A percentile compares a stretch with the other conserved stretches of the same genome.
These are phyloP conservation scores for Conger conger DNA, from an alignment of 2,113 vertebrate species.

Conservation along the genomic window DNA sequence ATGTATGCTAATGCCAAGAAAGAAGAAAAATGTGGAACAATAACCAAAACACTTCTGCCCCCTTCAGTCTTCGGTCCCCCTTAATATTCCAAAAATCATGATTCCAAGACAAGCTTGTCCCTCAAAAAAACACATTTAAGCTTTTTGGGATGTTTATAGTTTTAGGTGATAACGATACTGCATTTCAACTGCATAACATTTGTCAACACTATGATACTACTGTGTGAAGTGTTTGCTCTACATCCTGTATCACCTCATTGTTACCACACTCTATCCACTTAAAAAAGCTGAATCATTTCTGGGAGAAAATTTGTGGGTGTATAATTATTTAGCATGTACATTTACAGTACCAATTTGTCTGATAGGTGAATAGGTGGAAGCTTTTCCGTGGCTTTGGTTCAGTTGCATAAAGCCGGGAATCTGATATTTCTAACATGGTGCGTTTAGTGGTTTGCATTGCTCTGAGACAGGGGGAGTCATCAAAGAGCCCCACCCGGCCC, in stretches of 20 bases:
- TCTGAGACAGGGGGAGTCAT: not conserved
- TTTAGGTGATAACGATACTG: not conserved
- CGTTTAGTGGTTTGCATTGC: slow-evolving; percentile 31
- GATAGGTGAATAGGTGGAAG: slow-evolving; percentile 8
- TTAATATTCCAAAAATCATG: not conserved
- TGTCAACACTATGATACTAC: not conserved
- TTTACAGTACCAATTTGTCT: slow-evolving; percentile 43
- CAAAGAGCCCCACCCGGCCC: slow-evolving; percentile 28
- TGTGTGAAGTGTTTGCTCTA: not conserved
- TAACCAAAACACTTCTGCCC: not conserved
- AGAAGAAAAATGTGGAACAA: too few relatives aligned
- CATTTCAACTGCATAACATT: not conserved
- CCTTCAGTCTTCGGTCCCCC: not conserved
- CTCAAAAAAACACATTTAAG: not conserved
- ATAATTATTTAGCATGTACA: slow-evolving; percentile 17
- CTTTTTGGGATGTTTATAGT: not conserved
- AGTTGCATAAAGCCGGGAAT: slow-evolving; percentile 45
- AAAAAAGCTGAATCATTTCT: not conserved
- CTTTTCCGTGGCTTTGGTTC: slow-evolving; percentile 25
- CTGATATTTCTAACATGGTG: slow-evolving; percentile 56
- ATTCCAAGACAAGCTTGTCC: not conserved
- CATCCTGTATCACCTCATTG: not conserved
- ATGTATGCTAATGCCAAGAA: not conserved
- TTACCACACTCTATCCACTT: not conserved
- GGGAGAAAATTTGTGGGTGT: too few relatives aligned